phyloP scores from a whole-genome alignment of 2,113 vertebrate genomes.

The Calyptommatus sinebrachiatus region DNA sequence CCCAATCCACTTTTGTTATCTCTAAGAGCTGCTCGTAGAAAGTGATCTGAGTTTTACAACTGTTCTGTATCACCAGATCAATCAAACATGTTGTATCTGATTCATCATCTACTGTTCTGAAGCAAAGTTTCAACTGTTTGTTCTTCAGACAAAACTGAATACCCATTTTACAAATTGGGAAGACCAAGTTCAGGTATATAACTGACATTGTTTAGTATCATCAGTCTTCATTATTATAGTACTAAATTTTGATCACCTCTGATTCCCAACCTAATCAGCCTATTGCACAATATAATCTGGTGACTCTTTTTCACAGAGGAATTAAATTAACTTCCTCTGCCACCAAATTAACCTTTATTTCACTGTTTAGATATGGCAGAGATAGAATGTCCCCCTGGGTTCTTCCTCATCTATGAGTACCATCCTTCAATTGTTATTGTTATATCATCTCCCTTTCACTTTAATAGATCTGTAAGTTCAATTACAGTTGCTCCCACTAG shows the following conservation, averaged over 20 bases:
- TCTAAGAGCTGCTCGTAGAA: too few species aligned
- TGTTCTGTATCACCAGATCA: too few species aligned
- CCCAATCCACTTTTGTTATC: too few species aligned
- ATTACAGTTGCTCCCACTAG: conserved; percentile 3
- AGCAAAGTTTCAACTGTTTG: neutral
- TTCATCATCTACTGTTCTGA: too few species aligned
- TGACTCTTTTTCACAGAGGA: conserved; percentile 16
- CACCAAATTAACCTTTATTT: conserved; percentile 25
- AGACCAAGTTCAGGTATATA: conserved; percentile 6
- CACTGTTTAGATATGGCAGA: neutral
- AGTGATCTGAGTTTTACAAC: too few species aligned
- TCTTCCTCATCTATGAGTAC: neutral
- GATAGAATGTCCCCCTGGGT: neutral
- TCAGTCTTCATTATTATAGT: neutral
- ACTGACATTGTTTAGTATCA: neutral
- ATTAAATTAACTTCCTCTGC: conserved; percentile 12
- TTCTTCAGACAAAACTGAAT: neutral
- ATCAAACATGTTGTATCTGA: too few species aligned
- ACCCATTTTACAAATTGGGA: neutral
- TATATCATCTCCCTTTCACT: neutral
- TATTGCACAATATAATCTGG: conserved; percentile 14
- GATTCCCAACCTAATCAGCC: conserved; percentile 8
- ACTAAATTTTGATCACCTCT: conserved; percentile 2
- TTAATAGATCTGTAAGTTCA: neutral
- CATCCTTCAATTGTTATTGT: conserved; percentile 15